phyloP scores from a whole-genome alignment of 2,797 vertebrate genomes.

The Urosaurus nigricauda region DNA sequence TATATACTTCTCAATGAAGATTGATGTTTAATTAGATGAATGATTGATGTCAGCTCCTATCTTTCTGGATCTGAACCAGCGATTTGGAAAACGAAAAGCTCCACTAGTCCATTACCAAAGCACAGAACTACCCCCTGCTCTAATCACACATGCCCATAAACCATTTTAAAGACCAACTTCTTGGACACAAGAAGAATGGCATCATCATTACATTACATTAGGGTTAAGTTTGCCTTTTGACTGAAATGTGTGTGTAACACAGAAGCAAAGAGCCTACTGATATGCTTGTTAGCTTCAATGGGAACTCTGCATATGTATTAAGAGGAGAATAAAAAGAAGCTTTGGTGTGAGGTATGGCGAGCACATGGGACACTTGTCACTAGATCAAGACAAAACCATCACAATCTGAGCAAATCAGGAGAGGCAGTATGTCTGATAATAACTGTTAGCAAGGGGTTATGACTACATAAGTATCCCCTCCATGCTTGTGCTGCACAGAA shows the following conservation, averaged over 20 bases:
- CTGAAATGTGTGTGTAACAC: neutral
- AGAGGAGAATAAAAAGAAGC: constrained; percentile 9
- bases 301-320: constrained; percentile 23
- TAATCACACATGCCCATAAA: constrained; percentile 30
- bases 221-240: constrained; percentile 16
- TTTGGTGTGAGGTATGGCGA: constrained; percentile 19
- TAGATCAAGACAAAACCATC: constrained; percentile 35
- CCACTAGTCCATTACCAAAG: constrained; percentile 39
- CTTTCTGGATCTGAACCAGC: constrained; percentile 28
- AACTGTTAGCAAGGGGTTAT: constrained; percentile 23
- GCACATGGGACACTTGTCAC: constrained; percentile 22
- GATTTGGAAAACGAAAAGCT: constrained; percentile 39
- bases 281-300: constrained; percentile 3
- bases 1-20: neutral
- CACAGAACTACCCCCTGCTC: neutral
- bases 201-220: constrained; percentile 32
- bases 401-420: constrained; percentile 38
- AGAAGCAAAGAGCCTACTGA: constrained; percentile 15
- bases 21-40: constrained; percentile 35
- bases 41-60: constrained; percentile 25
- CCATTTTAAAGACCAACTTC: constrained; percentile 19
- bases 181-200: constrained; percentile 15
- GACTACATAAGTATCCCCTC: constrained; percentile 20
- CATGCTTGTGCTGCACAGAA: constrained; percentile 34
- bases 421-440: constrained; percentile 30